Evolutionary conservation across 2,888 invertebrate genomes (phyloP), one percentile per base, ranked within the genome.

Genomic region (Xylophagus ater): DNA sequence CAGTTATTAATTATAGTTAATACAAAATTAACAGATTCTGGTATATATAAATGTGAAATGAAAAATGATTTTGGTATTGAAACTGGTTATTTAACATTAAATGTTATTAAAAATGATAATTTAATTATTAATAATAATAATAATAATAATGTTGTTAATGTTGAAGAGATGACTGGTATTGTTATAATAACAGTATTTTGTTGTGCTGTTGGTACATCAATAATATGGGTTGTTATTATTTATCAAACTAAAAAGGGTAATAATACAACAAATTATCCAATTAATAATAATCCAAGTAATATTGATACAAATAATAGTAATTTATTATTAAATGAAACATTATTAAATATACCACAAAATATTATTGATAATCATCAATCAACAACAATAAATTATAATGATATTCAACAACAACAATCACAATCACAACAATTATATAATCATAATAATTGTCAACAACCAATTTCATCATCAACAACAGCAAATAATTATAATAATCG

Each of bases 161-260:
- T 81, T 54, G 79, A 82, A 54, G 83, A 85, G 51, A 83, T 85
- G 66, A 75, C 85, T 42, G 87, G 89, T 37, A 81, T 92, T 47
- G 82, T 90, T 49, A 78, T 92, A 54, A 87, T 93, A 50, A 86
- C 87, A 4, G 82, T 88, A 1, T 86, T 89, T 26, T 86, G 87
- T 61, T 87, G 90, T 65, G 83, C 90, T 37, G 85, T 93, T 12
- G 80, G 82, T n/a, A 92, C 90, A 6, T 88, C 89, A 2, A 73
- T 87, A 12, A 77, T 89, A 37, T 92, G 92, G 90, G 87, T 90
- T 34, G 79, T 88, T 39, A 86, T 90, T 46, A 88, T 89, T 53
- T 88, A 87, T 61, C 82, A 85, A 56, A 85, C 87, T 4, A 71
- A 86, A 45, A 78, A 80, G 62, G 73, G 76, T 21, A 68, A 19